Evolutionary conservation across 2,113 vertebrate genomes (phyloP).

Genomic region (Chunga burmeisteri): DNA sequence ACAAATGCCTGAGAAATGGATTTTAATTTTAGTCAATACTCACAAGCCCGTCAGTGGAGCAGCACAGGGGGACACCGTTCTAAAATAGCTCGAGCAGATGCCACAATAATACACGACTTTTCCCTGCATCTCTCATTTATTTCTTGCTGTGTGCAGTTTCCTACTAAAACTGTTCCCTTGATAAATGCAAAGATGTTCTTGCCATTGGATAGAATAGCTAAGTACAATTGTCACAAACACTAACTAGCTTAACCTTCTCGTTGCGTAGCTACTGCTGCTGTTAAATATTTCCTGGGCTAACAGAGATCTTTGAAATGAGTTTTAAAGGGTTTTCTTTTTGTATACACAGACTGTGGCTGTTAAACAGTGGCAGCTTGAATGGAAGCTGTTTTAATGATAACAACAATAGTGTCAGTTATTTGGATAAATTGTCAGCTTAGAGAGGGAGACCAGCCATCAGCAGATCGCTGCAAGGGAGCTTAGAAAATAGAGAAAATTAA

Average conservation of each 20-base stretch:
- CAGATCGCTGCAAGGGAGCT: not conserved
- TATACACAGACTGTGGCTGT: not conserved
- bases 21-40: conserved; percentile 44
- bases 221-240: not conserved
- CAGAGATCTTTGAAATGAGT: not conserved
- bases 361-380: conserved; percentile 16
- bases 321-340: conserved; percentile 22
- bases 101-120: not conserved
- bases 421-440: not conserved
- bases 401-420: not conserved
- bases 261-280: conserved; percentile 1
- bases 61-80: conserved; percentile 46
- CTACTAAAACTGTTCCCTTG: conserved; percentile 35
- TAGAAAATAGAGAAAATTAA: conserved; percentile 21
- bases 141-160: conserved; percentile 25
- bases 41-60: conserved; percentile 3
- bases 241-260: conserved; percentile 25
- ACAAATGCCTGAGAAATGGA: not conserved
- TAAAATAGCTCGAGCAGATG: conserved; percentile 60
- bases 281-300: conserved; percentile 36
- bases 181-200: conserved; percentile 1
- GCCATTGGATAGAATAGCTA: not conserved
- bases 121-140: conserved; percentile 19
- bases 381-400: not conserved
- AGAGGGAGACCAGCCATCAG: not conserved